phyloP scores from a whole-genome alignment of 2,113 vertebrate species.

The Larimichthys polyactis region DNA sequence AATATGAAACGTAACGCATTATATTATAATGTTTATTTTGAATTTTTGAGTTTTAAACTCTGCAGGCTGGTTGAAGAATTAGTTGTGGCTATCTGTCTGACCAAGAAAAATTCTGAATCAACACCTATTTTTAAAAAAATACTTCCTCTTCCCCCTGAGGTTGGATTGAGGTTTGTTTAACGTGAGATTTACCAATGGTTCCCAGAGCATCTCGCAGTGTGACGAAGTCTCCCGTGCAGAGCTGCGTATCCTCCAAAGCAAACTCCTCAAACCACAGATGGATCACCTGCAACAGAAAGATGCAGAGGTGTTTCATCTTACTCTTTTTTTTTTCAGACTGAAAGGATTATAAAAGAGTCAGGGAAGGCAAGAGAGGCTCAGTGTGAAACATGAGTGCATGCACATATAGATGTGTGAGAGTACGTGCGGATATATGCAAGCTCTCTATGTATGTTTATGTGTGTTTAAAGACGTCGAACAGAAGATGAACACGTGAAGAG shows the following conservation, averaged over 20 bases:
- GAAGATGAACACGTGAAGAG: neutral
- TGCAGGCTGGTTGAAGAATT: neutral
- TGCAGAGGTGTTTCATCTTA: conserved; percentile 38
- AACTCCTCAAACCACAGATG: conserved; percentile 85
- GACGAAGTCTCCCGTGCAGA: conserved; percentile 79
- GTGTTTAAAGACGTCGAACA: neutral
- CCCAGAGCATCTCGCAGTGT: conserved; percentile 80
- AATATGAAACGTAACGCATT: neutral
- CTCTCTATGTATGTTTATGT: neutral
- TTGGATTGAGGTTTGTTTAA: neutral
- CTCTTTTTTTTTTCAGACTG: conserved; percentile 14
- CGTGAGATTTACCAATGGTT: conserved; percentile 70
- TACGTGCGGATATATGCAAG: neutral
- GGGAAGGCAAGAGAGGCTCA: neutral
- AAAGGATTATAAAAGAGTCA: conserved; percentile 7
- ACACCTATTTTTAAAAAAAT: neutral
- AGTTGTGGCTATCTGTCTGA: neutral
- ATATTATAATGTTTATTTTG: neutral
- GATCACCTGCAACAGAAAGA: conserved; percentile 80
- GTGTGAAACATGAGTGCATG: neutral
- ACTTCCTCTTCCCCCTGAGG: neutral
- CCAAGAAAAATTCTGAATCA: neutral
- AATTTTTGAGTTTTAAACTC: neutral
- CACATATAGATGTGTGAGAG: neutral
- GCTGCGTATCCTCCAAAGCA: conserved; percentile 76